Evolutionary conservation across 2,888 invertebrate genomes (phyloP).

Genomic region (Mystacides longicornis): DNA sequence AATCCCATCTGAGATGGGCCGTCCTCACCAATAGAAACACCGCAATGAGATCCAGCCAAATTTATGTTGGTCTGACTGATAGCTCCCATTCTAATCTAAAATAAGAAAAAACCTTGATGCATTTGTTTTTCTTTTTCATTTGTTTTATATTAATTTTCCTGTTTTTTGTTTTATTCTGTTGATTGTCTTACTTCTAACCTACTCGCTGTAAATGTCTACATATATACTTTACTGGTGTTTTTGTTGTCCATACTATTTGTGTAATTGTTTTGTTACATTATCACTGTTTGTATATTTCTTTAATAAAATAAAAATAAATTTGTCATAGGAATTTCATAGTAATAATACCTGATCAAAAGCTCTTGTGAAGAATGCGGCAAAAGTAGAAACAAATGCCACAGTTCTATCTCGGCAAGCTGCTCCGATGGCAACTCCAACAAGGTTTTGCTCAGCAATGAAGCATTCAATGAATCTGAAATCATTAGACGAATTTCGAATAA

Average conservation of each 20-base stretch:
- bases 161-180: too few species aligned
- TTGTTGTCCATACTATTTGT: too few species aligned
- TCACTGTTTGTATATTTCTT: too few species aligned
- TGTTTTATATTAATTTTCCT: too few species aligned
- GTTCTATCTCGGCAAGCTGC: slow-evolving; percentile 88
- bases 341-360: slow-evolving; percentile 85
- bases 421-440: slow-evolving; percentile 93
- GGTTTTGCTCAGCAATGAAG: slow-evolving; percentile 98
- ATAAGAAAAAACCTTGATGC: too few species aligned
- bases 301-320: background rate
- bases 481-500: background rate
- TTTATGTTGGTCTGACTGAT: slow-evolving; percentile 97
- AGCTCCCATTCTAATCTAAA: slow-evolving; percentile 94
- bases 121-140: too few species aligned
- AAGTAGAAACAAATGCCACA: slow-evolving; percentile 92
- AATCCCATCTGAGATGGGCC: slow-evolving; percentile 99
- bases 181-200: too few species aligned
- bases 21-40: slow-evolving; percentile 97
- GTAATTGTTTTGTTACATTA: too few species aligned
- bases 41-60: slow-evolving; percentile 95
- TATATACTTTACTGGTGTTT: too few species aligned
- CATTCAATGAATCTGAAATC: slow-evolving; percentile 80
- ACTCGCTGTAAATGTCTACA: too few species aligned
- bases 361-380: slow-evolving; percentile 95
- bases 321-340: background rate